phyloP scores from a whole-genome alignment of 2,888 invertebrate genomes.

The Scaptomyza parva region DNA sequence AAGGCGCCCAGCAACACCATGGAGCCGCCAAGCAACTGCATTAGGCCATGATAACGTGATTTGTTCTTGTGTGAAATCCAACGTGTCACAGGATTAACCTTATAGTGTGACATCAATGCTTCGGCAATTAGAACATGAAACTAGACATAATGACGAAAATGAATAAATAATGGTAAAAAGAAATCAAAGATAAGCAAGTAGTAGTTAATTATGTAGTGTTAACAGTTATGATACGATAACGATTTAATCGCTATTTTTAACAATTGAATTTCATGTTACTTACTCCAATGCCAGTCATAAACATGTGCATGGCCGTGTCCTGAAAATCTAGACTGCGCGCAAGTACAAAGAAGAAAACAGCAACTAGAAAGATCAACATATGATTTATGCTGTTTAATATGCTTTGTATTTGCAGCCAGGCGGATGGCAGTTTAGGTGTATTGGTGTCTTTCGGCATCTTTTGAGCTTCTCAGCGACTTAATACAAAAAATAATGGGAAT shows the following conservation, averaged over 20 bases:
- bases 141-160: slow-evolving; percentile 66
- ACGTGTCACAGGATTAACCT: slow-evolving; percentile 79
- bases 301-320: slow-evolving; percentile 83
- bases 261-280: slow-evolving; percentile 28
- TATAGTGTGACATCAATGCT: slow-evolving; percentile 83
- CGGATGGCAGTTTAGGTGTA: slow-evolving; percentile 15
- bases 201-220: not conserved
- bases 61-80: slow-evolving; percentile 81
- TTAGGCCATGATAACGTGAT: slow-evolving; percentile 78
- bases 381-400: slow-evolving; percentile 82
- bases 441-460: slow-evolving; percentile 50
- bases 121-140: slow-evolving; percentile 82
- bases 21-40: slow-evolving; percentile 81
- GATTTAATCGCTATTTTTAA: not conserved
- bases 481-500: not conserved
- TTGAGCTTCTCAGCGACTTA: slow-evolving; percentile 1
- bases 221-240: slow-evolving; percentile 37
- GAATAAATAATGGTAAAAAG: not conserved
- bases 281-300: slow-evolving; percentile 81
- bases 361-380: slow-evolving; percentile 81
- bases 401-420: slow-evolving; percentile 77
- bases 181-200: slow-evolving; percentile 10
- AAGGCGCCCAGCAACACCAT: slow-evolving; percentile 79
- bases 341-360: slow-evolving; percentile 75
- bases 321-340: slow-evolving; percentile 79